phyloP scores from a whole-genome alignment of 2,113 vertebrate species.

The Epinephelus cyanopodus region DNA sequence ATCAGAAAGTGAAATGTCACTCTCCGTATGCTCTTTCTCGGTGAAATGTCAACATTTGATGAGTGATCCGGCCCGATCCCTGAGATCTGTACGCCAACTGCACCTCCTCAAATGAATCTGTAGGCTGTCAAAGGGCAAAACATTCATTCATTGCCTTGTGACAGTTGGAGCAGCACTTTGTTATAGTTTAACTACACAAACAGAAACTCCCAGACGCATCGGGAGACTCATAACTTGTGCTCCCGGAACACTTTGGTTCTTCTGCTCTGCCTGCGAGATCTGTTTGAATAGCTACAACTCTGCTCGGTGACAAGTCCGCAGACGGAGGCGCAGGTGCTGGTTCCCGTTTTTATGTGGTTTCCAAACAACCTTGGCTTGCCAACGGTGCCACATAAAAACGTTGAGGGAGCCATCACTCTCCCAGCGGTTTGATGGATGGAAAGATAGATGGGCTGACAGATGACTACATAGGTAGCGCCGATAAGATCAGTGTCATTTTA shows the following conservation, averaged over 20 bases:
- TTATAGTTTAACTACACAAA: constrained; percentile 38
- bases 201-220: constrained; percentile 33
- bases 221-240: constrained; percentile 47
- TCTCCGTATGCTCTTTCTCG: not conserved
- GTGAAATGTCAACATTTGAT: constrained; percentile 49
- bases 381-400: constrained; percentile 63
- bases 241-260: constrained; percentile 31
- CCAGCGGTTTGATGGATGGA: constrained; percentile 78
- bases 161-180: constrained; percentile 36
- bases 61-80: constrained; percentile 25
- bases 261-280: constrained; percentile 22
- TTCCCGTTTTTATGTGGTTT: constrained; percentile 71
- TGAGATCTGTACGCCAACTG: constrained; percentile 13
- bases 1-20: constrained; percentile 50
- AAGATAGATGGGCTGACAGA: constrained; percentile 78
- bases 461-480: constrained; percentile 77
- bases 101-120: constrained; percentile 30
- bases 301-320: constrained; percentile 47
- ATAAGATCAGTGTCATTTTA: constrained; percentile 84
- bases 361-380: constrained; percentile 77
- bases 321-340: constrained; percentile 69
- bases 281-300: constrained; percentile 58
- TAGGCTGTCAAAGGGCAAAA: constrained; percentile 49
- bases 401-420: constrained; percentile 72
- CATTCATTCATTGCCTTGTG: constrained; percentile 45